Conservation (phyloP, 1,140 invertebrate genomes). For the Aleiodes sp. region DNA sequence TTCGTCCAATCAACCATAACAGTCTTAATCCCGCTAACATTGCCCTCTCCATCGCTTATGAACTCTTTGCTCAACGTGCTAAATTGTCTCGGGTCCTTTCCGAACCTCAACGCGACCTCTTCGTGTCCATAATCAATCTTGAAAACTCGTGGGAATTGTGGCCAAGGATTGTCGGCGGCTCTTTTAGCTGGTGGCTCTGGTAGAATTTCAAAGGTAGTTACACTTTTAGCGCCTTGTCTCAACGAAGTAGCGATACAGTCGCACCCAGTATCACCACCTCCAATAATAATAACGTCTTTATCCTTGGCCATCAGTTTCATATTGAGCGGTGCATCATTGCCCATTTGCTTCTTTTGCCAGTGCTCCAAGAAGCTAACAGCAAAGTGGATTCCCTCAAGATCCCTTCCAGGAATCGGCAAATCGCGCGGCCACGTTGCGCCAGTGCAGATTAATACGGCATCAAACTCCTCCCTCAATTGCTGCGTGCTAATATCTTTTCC, state of each 20-base stretch:
- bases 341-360: conserved; percentile 96
- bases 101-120: conserved; percentile 88
- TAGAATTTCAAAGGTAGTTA: conserved; percentile 97
- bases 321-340: conserved; percentile 60
- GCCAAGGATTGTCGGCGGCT: conserved; percentile 94
- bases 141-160: conserved; percentile 96
- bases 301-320: conserved; percentile 83
- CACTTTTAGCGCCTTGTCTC: conserved; percentile 94
- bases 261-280: conserved; percentile 98
- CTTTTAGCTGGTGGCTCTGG: conserved; percentile 87
- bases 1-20: conserved; percentile 93
- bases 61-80: conserved; percentile 95
- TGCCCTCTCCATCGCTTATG: conserved; percentile 88
- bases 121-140: conserved; percentile 98
- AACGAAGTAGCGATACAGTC: conserved; percentile 99
- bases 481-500: conserved; percentile 89
- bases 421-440: conserved; percentile 98
- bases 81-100: conserved; percentile 93
- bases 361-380: conserved; percentile 97
- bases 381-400: conserved; percentile 93
- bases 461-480: conserved; percentile 77
- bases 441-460: conserved; percentile 89
- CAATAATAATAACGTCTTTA: conserved; percentile 96
- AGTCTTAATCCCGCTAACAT: conserved; percentile 89
- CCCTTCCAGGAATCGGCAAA: conserved; percentile 83